Evolutionary conservation across 1,140 invertebrate genomes (phyloP).

Genomic region (Drosophila ogumai): DNA sequence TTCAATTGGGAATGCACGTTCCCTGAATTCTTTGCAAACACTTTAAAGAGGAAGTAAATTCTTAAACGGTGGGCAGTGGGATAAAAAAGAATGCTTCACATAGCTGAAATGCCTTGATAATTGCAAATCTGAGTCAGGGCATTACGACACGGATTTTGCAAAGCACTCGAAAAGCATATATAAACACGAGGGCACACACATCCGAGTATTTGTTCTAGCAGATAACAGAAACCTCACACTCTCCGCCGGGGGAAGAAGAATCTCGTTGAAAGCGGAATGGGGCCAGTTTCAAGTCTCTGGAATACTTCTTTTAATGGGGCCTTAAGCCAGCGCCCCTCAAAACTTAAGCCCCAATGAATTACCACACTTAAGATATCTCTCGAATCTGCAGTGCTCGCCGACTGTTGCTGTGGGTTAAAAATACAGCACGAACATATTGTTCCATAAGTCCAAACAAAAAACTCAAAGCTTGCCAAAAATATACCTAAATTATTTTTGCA

Average conservation of each 20-base stretch:
- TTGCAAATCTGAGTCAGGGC: conserved; percentile 41
- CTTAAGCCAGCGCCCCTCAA: conserved; percentile 22
- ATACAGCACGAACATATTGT: conserved; percentile 23
- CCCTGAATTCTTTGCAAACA: background rate
- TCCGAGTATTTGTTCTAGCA: conserved; percentile 22
- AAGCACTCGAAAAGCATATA: conserved; percentile 25
- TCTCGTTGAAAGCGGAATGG: conserved; percentile 42
- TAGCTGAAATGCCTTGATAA: conserved; percentile 24
- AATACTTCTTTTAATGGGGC: conserved; percentile 23
- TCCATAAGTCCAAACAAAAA: conserved; percentile 15
- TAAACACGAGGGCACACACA: conserved; percentile 34
- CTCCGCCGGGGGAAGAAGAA: conserved; percentile 19
- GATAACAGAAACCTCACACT: conserved; percentile 39
- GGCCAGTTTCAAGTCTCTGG: conserved; percentile 29
- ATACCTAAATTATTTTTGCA: conserved; percentile 31
- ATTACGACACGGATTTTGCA: conserved; percentile 23
- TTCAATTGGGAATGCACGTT: background rate
- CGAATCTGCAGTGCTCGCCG: conserved; percentile 11
- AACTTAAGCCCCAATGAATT: conserved; percentile 27
- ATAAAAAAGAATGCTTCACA: conserved; percentile 19
- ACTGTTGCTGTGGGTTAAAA: conserved; percentile 12
- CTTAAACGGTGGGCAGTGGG: conserved; percentile 5
- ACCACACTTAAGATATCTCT: conserved; percentile 4
- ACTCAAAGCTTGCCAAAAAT: conserved; percentile 51
- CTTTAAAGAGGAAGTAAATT: conserved; percentile 20